Conservation (phyloP, 2,113 vertebrate genomes). For the Sigmodon hispidus region DNA sequence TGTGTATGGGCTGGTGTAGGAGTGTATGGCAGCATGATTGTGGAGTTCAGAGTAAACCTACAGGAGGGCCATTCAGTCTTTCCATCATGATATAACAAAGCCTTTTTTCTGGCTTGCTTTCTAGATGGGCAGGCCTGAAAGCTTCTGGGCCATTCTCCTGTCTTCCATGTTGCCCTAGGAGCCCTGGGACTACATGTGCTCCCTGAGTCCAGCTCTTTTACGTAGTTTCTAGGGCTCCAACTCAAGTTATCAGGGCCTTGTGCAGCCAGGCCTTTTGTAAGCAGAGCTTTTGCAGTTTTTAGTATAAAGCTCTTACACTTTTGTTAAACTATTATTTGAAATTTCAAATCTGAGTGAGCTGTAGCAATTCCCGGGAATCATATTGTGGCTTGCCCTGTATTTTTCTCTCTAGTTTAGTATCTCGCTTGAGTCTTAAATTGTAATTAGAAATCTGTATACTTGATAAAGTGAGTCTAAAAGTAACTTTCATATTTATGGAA, state of each 20-base stretch:
- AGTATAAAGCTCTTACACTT: neutral
- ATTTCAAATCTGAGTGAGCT: neutral
- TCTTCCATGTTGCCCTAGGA: too few relatives aligned
- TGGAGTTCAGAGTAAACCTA: neutral
- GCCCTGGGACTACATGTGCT: neutral
- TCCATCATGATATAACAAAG: neutral
- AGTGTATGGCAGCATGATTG: neutral
- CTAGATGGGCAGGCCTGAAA: too few relatives aligned
- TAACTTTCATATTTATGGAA: neutral
- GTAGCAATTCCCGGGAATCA: neutral
- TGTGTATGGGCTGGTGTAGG: neutral
- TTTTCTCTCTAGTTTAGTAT: neutral
- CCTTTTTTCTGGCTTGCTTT: neutral
- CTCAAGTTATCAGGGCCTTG: neutral
- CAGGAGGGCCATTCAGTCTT: neutral
- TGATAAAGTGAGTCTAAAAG: constrained; percentile 1
- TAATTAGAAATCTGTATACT: neutral
- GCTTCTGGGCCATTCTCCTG: neutral
- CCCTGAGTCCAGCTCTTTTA: neutral
- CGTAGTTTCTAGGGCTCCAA: neutral
- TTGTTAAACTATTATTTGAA: constrained; percentile 17
- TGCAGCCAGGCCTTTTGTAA: neutral
- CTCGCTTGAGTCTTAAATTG: neutral
- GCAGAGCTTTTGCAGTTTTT: neutral
- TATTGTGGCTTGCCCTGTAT: neutral